Base-by-base conservation (phyloP, 1,140 invertebrate genomes). In the Melitaea cinxia region DNA sequence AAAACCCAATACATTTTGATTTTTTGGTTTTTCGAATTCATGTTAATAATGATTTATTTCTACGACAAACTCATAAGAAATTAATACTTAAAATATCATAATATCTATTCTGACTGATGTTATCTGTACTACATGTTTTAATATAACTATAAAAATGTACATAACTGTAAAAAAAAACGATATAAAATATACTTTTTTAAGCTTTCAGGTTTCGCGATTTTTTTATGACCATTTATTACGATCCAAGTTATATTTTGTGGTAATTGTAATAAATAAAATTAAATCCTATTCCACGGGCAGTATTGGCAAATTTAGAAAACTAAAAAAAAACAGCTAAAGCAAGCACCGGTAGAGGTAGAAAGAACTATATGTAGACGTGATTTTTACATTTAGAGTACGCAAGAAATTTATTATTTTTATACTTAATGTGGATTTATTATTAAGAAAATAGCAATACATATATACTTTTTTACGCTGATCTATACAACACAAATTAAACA, bases 341-440 rank as follows among this genome's bases (percentile, higher is more conserved):
- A 85, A 86, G 83, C 82, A 86, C 82, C 82, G 77, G 64, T 75
- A 78, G 83, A 86, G 83, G 82, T 86, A 86, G 83, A 84, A 77
- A 75, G 66, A 76, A 70, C 64, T 68, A 58, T 73, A 57, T 45
- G 50, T 65, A 57, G 47, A 65, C 33, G 15, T 65, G 26, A 26
- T 49, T 45, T 39, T 54, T 54, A 62, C 47, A 62, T 35, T 62
- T 62, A 53, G 50, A 62, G 58, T 60, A 52, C 30, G 30, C 42
- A 39, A 53, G 24, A 33, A 62, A 55, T 45, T 62, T 47, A 23
- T 33, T 53, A 61, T 62, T n/a, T 47, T 47, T 12, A 17, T 28
- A 14, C 56, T 30, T 66, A 30, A 35, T 57, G 53, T 56, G 65
- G 65, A 62, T 52, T 62, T 57, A 64, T 52, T 24, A 10, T 47